Evolutionary conservation across 2,113 vertebrate species (phyloP).

Genomic region (Puntigrus tetrazona): DNA sequence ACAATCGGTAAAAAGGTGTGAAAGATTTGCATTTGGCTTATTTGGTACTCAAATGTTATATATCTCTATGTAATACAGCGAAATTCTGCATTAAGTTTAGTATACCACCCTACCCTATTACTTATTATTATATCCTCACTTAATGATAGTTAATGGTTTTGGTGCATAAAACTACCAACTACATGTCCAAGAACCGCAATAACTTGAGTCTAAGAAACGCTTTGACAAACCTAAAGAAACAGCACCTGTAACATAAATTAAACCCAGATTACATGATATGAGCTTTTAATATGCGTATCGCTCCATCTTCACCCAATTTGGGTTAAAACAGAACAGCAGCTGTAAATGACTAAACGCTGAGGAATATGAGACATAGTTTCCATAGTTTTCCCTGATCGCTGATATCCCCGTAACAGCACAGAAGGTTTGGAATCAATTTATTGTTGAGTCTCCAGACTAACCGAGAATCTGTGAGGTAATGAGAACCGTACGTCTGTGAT

Average conservation of each 20-base stretch:
- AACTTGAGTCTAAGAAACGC: background rate
- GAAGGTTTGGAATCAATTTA: conserved; percentile 4
- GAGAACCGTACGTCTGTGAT: background rate
- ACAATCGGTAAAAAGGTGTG: no score
- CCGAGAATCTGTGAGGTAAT: conserved; percentile 1
- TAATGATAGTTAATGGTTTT: background rate
- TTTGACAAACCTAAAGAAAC: background rate
- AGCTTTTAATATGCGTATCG: background rate
- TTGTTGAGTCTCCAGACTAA: conserved; percentile 16
- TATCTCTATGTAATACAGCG: no score
- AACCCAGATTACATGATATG: background rate
- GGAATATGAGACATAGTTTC: conserved; percentile 18
- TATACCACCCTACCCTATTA: no score
- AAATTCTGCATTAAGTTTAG: no score
- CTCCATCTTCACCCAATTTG: background rate
- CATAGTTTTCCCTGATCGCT: background rate
- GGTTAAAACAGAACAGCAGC: background rate
- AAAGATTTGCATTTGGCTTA: no score
- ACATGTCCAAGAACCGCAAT: background rate
- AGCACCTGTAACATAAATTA: background rate
- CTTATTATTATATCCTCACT: no score
- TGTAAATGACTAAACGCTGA: background rate
- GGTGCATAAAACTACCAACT: background rate
- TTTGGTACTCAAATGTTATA: no score
- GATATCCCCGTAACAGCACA: background rate